Evolutionary conservation across 2,888 invertebrate species (phyloP).

Genomic region (Amaurobius ferox): DNA sequence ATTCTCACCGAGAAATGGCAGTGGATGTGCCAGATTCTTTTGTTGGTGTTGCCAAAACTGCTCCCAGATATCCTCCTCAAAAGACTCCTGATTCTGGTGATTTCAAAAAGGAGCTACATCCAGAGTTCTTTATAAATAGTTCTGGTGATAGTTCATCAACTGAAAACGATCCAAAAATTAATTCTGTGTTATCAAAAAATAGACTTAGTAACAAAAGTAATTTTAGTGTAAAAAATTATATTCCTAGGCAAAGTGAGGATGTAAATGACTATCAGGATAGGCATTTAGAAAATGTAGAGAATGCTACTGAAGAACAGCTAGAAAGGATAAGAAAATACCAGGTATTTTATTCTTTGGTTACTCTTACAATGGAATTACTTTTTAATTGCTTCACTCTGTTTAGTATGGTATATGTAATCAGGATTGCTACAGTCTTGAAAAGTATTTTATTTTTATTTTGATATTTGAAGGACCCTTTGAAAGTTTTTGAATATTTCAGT

Average conservation of each 20-base stretch:
- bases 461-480: too few relatives aligned
- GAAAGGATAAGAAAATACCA: constrained; percentile 95
- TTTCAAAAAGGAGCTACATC: constrained; percentile 31
- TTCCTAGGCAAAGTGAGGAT: constrained; percentile 24
- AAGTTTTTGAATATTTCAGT: too few relatives aligned
- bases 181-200: constrained; percentile 18
- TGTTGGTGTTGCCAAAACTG: constrained; percentile 92
- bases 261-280: constrained; percentile 12
- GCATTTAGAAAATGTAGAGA: constrained; percentile 2
- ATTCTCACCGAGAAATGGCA: constrained; percentile 94
- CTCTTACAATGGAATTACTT: too few relatives aligned
- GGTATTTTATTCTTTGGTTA: constrained; percentile 81
- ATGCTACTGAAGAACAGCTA: constrained; percentile 84
- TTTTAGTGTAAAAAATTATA: constrained; percentile 14
- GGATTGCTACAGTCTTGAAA: too few relatives aligned
- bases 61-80: constrained; percentile 84
- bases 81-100: constrained; percentile 54
- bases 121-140: constrained; percentile 65
- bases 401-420: too few relatives aligned
- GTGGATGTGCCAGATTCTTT: constrained; percentile 98
- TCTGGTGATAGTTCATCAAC: constrained; percentile 59
- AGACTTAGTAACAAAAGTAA: constrained; percentile 22
- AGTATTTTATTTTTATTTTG: too few relatives aligned
- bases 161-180: constrained; percentile 48
- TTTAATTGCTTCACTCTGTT: too few relatives aligned